Conservation (phyloP, 2,888 invertebrate species). For the Pseudeuparius sepicola region DNA sequence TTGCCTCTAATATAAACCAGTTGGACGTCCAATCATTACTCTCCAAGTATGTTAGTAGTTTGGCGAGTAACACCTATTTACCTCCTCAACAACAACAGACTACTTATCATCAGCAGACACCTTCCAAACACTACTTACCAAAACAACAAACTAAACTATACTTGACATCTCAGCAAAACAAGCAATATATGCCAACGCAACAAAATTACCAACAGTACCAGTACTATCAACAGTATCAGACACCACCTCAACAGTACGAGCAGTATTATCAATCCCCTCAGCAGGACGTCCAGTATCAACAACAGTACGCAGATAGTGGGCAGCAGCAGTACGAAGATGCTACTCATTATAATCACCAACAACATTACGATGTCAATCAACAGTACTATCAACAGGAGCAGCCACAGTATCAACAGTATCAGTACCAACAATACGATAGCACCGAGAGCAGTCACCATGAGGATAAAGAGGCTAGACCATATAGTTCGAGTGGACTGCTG, state of each 20-base stretch:
- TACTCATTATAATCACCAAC: too few relatives aligned
- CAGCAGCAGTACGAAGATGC: conserved; percentile 6
- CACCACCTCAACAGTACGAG: conserved; percentile 2
- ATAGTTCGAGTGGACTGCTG: conserved; percentile 27
- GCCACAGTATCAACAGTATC: conserved; percentile 10
- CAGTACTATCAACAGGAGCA: conserved; percentile 5
- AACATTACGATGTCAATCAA: conserved; percentile 11
- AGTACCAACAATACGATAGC: conserved; percentile 6
- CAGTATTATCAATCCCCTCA: conserved; percentile 13
- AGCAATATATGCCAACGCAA: neutral
- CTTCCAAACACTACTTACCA: conserved; percentile 18
- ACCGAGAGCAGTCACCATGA: too few relatives aligned
- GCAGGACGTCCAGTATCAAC: conserved; percentile 13
- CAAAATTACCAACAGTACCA: conserved; percentile 1
- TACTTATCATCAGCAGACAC: conserved; percentile 5
- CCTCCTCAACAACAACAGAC: conserved; percentile 5
- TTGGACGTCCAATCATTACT: conserved; percentile 47
- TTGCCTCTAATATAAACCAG: conserved; percentile 45
- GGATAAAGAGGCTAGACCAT: too few relatives aligned
- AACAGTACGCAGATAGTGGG: conserved; percentile 7
- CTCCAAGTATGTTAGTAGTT: conserved; percentile 41
- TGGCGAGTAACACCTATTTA: neutral
- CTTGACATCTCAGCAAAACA: neutral
- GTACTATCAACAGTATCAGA: conserved; percentile 1
- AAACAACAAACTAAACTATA: conserved; percentile 8